phyloP scores from a whole-genome alignment of 2,113 vertebrate genomes.

The Trochalopteron elliotii region DNA sequence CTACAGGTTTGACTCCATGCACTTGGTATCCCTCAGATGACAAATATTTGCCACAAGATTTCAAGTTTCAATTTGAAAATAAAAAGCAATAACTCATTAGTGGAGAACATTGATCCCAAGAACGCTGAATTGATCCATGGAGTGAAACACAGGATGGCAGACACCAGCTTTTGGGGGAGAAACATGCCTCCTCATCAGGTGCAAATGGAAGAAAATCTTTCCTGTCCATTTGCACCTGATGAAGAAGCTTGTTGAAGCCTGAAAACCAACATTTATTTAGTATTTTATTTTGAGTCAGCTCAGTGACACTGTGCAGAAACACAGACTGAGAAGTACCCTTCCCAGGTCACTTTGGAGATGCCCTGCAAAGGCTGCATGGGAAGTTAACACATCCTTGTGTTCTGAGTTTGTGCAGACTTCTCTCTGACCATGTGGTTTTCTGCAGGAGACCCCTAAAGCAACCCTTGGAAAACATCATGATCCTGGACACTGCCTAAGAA shows the following conservation, averaged over 20 bases:
- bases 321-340: neutral
- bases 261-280: neutral
- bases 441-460: neutral
- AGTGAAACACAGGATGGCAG: neutral
- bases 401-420: neutral
- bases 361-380: neutral
- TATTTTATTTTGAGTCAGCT: constrained; percentile 32
- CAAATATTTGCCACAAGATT: neutral
- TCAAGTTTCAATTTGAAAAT: constrained; percentile 5
- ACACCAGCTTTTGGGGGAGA: constrained; percentile 26
- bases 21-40: neutral
- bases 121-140: neutral
- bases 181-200: constrained; percentile 53
- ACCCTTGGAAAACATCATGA: neutral
- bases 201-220: constrained; percentile 55
- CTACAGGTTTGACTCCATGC: neutral
- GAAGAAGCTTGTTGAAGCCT: constrained; percentile 25
- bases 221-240: constrained; percentile 66
- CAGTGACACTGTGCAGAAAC: constrained; percentile 2
- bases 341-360: neutral
- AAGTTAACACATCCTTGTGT: neutral
- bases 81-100: neutral
- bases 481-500: neutral
- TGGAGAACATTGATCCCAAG: neutral
- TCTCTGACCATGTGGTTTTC: neutral